phyloP scores from a whole-genome alignment of 2,888 invertebrate genomes.

The Epirrhoe alternata region DNA sequence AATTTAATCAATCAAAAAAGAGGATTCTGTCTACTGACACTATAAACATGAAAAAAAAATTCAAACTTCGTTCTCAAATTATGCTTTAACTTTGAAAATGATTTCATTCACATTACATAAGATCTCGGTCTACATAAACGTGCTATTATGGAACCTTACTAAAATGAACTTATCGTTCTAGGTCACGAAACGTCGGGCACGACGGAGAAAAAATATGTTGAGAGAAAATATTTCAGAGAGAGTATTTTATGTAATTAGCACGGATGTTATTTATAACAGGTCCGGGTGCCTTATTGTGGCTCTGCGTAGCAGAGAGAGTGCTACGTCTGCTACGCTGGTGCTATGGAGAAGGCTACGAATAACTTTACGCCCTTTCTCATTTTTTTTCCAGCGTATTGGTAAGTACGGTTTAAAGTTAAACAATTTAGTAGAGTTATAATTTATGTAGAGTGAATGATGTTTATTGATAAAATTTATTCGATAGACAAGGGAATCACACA shows the following conservation, averaged over 20 bases:
- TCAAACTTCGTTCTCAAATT: too few species aligned
- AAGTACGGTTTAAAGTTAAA: too few species aligned
- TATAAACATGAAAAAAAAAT: too few species aligned
- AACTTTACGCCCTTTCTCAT: not conserved
- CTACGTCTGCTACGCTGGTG: not conserved
- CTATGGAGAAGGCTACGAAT: not conserved
- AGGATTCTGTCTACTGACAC: too few species aligned
- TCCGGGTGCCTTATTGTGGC: not conserved
- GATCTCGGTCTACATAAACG: not conserved
- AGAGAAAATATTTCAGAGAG: not conserved
- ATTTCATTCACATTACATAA: too few species aligned
- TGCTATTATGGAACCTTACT: not conserved
- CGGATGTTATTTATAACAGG: not conserved
- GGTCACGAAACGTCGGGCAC: not conserved
- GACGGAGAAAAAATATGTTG: constrained; percentile 1
- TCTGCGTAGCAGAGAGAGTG: not conserved
- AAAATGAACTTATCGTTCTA: not conserved
- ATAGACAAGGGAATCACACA: too few species aligned
- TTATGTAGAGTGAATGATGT: too few species aligned
- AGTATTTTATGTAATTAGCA: not conserved
- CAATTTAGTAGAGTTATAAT: too few species aligned
- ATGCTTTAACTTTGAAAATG: too few species aligned
- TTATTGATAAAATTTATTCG: too few species aligned
- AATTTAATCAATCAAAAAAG: too few species aligned
- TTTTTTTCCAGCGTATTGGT: not conserved